These are phyloP conservation scores for Trichogramma evanescens DNA, from an alignment of 2,888 invertebrate genomes.

Conservation along the genomic window DNA sequence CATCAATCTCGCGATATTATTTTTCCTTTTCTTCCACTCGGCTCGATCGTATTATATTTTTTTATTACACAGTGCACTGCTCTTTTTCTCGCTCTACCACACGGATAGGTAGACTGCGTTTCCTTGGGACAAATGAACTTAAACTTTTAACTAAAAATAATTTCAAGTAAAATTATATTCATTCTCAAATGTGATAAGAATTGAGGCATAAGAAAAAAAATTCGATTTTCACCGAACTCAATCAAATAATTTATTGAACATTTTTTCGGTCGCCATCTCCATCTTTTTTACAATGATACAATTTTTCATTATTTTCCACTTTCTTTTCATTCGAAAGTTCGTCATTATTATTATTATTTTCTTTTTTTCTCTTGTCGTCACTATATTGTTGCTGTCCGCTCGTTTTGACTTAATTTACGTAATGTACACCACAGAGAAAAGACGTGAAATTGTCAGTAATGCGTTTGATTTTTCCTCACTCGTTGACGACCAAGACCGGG, in stretches of 20 bases:
- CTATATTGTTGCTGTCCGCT: neutral
- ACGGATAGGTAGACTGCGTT: too few species aligned
- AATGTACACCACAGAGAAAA: conserved; percentile 18
- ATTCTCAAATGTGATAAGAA: neutral
- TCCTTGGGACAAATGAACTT: too few species aligned
- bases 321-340: too few species aligned
- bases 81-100: too few species aligned
- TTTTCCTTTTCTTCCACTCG: too few species aligned
- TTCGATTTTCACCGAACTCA: conserved; percentile 24
- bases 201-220: neutral
- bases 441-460: conserved; percentile 8
- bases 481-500: too few species aligned
- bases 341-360: neutral
- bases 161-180: neutral
- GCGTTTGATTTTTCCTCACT: neutral
- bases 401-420: neutral
- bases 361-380: conserved; percentile 3
- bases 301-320: conserved; percentile 12
- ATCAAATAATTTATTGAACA: conserved; percentile 39
- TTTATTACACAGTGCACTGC: too few species aligned
- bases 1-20: too few species aligned
- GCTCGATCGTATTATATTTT: too few species aligned
- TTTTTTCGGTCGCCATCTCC: conserved; percentile 28
- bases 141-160: neutral
- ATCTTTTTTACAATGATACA: conserved; percentile 36